Percentiles rank a stretch among this genome's conserved stretches.
These are phyloP conservation scores for Rhabdornis inornatus DNA, from an alignment of 2,113 vertebrate species.

Conservation along the genomic window DNA sequence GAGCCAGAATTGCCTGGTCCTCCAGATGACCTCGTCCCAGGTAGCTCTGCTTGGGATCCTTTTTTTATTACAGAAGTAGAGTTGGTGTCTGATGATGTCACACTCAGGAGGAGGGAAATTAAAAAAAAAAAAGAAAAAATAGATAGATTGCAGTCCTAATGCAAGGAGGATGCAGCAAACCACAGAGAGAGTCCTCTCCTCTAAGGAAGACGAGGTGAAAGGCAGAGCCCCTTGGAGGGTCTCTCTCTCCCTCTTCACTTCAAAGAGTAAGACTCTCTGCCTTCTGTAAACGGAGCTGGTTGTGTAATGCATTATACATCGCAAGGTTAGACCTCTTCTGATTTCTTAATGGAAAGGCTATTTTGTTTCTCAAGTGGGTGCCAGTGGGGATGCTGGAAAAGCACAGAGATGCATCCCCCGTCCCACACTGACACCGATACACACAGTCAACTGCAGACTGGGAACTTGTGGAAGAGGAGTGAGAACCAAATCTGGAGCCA, in stretches of 20 bases:
- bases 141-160: constrained; percentile 65
- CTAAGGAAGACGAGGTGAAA: constrained; percentile 52
- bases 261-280: constrained; percentile 54
- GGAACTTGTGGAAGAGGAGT: constrained; percentile 25
- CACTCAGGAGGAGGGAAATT: constrained; percentile 9
- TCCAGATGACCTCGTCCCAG: constrained; percentile 67
- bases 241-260: constrained; percentile 40
- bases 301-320: neutral
- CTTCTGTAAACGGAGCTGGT: constrained; percentile 64
- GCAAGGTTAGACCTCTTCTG: constrained; percentile 25
- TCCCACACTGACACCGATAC: neutral
- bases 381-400: neutral
- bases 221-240: constrained; percentile 26
- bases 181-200: constrained; percentile 45
- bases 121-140: neutral
- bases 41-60: constrained; percentile 68
- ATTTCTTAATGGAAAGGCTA: constrained; percentile 23
- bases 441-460: neutral
- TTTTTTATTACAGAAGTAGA: constrained; percentile 58
- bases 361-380: neutral
- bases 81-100: constrained; percentile 67
- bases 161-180: constrained; percentile 56
- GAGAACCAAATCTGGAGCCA: constrained; percentile 65
- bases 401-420: neutral
- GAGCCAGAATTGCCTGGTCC: constrained; percentile 12